phyloP scores from a whole-genome alignment of 2,113 vertebrate genomes.

The Callospermophilus lateralis region DNA sequence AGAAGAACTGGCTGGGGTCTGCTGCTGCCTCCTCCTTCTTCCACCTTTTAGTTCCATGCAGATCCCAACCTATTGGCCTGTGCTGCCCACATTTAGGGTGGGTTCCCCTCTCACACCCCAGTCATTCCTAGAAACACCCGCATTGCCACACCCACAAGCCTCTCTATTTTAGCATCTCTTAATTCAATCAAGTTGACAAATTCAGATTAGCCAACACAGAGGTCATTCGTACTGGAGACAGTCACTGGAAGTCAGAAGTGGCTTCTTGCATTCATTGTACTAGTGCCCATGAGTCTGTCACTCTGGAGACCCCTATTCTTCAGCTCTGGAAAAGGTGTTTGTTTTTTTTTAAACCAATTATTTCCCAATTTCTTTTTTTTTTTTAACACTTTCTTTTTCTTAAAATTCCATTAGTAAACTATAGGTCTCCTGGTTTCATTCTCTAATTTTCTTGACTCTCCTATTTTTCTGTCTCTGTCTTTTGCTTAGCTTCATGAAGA shows the following conservation, averaged over 20 bases:
- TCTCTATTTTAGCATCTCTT: too few species aligned
- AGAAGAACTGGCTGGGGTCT: too few species aligned
- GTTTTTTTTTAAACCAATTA: neutral
- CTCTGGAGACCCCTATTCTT: neutral
- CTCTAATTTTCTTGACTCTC: neutral
- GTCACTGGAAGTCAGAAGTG: neutral
- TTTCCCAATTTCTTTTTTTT: conserved; percentile 4
- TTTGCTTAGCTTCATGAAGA: neutral
- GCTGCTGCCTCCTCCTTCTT: too few species aligned
- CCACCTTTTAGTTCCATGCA: too few species aligned
- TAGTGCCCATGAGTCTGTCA: neutral
- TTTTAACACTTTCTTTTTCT: neutral
- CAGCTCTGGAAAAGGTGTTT: neutral
- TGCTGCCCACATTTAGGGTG: too few species aligned
- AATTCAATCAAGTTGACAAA: too few species aligned
- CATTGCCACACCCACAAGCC: too few species aligned
- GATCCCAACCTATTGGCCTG: too few species aligned
- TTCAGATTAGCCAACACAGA: neutral
- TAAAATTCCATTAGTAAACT: neutral
- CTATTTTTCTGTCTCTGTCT: neutral
- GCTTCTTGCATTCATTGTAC: neutral
- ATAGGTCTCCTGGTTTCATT: neutral
- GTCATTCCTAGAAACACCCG: too few species aligned
- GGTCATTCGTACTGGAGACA: neutral
- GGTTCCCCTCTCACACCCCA: too few species aligned